These are phyloP conservation scores for Proisotoma minuta DNA, from an alignment of 2,888 invertebrate genomes.

Conservation along the genomic window DNA sequence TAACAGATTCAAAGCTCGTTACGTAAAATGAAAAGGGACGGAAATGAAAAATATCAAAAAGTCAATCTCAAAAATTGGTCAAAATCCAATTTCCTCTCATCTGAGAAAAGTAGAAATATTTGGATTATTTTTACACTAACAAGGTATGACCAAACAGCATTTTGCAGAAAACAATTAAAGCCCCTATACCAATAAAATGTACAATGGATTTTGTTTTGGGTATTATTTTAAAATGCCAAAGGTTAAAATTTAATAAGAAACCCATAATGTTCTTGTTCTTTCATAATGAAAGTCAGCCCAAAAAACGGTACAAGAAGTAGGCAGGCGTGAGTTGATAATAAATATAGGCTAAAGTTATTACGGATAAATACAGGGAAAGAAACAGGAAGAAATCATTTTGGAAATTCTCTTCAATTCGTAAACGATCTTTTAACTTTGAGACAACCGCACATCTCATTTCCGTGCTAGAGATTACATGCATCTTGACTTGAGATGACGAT, in stretches of 20 bases:
- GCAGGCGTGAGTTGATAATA: conserved; percentile 5
- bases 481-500: background rate
- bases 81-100: conserved; percentile 13
- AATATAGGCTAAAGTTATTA: too few species aligned
- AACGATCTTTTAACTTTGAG: background rate
- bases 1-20: background rate
- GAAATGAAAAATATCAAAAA: conserved; percentile 14
- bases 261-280: background rate
- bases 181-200: too few species aligned
- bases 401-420: conserved; percentile 7
- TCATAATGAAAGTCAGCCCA: background rate
- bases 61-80: conserved; percentile 12
- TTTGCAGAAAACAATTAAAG: too few species aligned
- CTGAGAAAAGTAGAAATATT: too few species aligned
- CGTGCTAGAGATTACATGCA: background rate
- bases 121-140: too few species aligned
- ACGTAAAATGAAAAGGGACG: conserved; percentile 2
- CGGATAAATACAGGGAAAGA: conserved; percentile 12
- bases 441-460: background rate
- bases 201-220: too few species aligned
- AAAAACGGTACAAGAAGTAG: background rate
- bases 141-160: too few species aligned
- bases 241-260: background rate
- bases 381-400: conserved; percentile 13
- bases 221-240: too few species aligned